phyloP scores from a whole-genome alignment of 2,113 vertebrate genomes.

The Rhabdomys dilectus region DNA sequence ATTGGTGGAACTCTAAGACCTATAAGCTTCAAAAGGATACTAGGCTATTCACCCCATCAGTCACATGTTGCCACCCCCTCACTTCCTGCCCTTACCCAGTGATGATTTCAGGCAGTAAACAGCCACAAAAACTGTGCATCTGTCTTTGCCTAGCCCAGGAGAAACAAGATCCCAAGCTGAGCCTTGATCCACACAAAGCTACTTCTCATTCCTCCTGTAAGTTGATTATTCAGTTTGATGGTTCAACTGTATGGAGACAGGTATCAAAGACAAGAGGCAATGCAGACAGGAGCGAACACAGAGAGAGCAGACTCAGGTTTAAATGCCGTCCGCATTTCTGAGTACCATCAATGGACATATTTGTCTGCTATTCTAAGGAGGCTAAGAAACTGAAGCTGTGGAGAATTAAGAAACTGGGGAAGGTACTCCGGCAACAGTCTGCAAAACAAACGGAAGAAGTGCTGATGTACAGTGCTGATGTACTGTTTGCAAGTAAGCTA shows the following conservation, averaged over 20 bases:
- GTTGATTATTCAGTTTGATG: neutral
- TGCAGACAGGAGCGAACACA: neutral
- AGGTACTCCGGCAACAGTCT: neutral
- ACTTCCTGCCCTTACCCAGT: neutral
- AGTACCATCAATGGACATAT: neutral
- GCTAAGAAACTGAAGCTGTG: neutral
- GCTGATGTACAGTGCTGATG: neutral
- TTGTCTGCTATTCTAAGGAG: neutral
- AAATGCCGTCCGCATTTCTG: neutral
- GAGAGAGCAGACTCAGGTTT: neutral
- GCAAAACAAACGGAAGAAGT: neutral
- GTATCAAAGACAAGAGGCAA: neutral
- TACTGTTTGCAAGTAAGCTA: neutral
- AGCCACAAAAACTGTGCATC: neutral
- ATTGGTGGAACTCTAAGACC: neutral
- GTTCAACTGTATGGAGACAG: neutral
- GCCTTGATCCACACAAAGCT: neutral
- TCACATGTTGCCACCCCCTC: neutral
- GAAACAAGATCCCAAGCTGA: neutral
- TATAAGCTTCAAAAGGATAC: slow-evolving; percentile 18
- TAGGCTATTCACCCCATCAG: neutral
- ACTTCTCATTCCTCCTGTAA: neutral
- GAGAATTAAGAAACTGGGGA: neutral
- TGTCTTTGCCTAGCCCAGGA: neutral
- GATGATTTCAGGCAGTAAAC: neutral